Conservation (phyloP, 1,140 invertebrate genomes). For the Pseudomyrmex gracilis region DNA sequence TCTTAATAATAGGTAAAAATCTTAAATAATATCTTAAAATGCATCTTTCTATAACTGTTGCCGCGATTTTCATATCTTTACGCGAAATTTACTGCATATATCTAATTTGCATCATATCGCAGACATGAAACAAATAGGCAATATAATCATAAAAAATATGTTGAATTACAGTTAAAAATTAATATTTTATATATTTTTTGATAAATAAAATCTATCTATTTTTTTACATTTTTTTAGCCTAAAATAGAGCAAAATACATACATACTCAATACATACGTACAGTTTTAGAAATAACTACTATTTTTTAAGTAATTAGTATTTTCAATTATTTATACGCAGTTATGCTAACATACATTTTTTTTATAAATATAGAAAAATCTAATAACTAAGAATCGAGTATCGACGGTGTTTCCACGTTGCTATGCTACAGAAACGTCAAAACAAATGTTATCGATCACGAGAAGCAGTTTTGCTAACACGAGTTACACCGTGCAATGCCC, state of each 20-base stretch:
- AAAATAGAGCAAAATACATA: not conserved
- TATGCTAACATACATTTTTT: not conserved
- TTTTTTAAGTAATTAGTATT: too few species aligned
- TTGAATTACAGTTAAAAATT: too few species aligned
- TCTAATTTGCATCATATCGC: not conserved
- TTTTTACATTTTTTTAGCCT: not conserved
- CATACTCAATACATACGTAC: not conserved
- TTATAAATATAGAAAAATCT: not conserved
- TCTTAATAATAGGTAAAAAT: too few species aligned
- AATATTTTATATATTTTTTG: too few species aligned
- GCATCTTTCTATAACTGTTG: slow-evolving; percentile 6
- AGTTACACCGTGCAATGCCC: slow-evolving; percentile 64
- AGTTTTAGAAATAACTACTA: not conserved
- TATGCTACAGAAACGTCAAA: slow-evolving; percentile 79
- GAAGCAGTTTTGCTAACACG: slow-evolving; percentile 46
- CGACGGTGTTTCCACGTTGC: slow-evolving; percentile 72
- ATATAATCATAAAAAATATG: not conserved
- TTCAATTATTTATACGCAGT: too few species aligned
- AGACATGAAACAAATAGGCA: not conserved
- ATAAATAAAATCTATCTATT: not conserved
- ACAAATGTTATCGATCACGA: slow-evolving; percentile 81
- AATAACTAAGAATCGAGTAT: slow-evolving; percentile 39
- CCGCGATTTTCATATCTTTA: slow-evolving; percentile 71
- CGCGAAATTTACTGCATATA: slow-evolving; percentile 13
- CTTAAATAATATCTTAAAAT: slow-evolving; percentile 7